Conservation (phyloP, 2,888 invertebrate species). For the Dynastes tityus region DNA sequence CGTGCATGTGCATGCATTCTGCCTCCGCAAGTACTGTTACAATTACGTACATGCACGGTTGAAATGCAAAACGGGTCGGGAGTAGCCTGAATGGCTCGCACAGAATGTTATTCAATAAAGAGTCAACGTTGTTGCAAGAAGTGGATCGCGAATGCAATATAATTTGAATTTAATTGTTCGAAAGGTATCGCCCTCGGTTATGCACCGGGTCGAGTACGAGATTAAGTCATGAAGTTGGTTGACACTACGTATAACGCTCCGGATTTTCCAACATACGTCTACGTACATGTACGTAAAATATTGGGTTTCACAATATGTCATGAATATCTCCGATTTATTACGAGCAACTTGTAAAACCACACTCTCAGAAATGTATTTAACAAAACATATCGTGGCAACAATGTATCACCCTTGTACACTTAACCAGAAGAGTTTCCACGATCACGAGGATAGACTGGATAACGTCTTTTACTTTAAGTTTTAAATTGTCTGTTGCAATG, state of each 20-base stretch:
- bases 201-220: conserved; percentile 8
- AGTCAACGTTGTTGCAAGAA: conserved; percentile 36
- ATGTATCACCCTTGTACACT: too few relatives aligned
- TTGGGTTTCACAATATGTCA: neutral
- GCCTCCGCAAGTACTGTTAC: conserved; percentile 25
- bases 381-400: too few relatives aligned
- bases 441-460: too few relatives aligned
- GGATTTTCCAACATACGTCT: neutral
- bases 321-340: conserved; percentile 16
- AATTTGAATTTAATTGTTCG: conserved; percentile 40
- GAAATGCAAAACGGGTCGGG: conserved; percentile 17
- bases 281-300: conserved; percentile 8
- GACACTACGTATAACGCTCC: neutral
- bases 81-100: neutral
- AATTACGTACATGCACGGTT: conserved; percentile 10
- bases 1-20: conserved; percentile 15
- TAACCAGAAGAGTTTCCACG: too few relatives aligned
- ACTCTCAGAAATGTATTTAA: neutral
- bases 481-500: too few relatives aligned
- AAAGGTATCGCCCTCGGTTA: conserved; percentile 19
- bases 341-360: conserved; percentile 1
- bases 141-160: conserved; percentile 28
- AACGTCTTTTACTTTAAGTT: too few relatives aligned
- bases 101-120: conserved; percentile 36
- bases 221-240: conserved; percentile 27